Conservation (phyloP, 30 jellyfish, hydroid and myxozoan species). For the Rhopilema esculentum region DNA sequence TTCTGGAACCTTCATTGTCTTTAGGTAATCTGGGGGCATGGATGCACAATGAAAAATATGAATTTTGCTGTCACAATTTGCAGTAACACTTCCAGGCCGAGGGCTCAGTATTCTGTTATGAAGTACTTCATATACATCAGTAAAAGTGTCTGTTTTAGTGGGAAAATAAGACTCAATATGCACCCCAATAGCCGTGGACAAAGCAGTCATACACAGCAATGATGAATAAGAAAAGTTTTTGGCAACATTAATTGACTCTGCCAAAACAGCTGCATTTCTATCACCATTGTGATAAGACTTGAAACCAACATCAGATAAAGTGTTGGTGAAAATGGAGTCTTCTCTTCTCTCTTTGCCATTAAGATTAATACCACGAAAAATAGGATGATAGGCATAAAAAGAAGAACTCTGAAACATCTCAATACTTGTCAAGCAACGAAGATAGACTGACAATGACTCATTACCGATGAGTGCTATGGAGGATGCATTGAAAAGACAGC, state of each 20-base stretch:
- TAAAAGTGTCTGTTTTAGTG: not conserved
- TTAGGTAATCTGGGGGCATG: not conserved
- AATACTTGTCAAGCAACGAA: slow-evolving; percentile 35
- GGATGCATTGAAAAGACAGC: slow-evolving; percentile 49
- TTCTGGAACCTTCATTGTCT: not conserved
- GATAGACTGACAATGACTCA: slow-evolving; percentile 22
- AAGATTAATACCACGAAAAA: not conserved
- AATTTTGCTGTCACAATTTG: not conserved
- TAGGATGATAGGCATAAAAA: slow-evolving; percentile 49
- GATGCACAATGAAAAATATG: slow-evolving; percentile 28
- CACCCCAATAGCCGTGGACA: slow-evolving; percentile 11
- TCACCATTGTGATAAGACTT: not conserved
- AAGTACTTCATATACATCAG: not conserved
- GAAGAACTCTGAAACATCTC: slow-evolving; percentile 29
- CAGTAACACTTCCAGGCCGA: not conserved
- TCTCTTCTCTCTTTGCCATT: not conserved
- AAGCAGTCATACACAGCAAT: slow-evolving; percentile 27
- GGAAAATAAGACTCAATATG: slow-evolving; percentile 32
- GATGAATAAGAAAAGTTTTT: slow-evolving; percentile 24
- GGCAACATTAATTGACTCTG: slow-evolving; percentile 12
- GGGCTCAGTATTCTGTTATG: slow-evolving; percentile 8
- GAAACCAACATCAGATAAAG: slow-evolving; percentile 5
- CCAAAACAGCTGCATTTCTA: not conserved
- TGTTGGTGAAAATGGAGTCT: slow-evolving; percentile 3
- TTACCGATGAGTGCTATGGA: slow-evolving; percentile 36